These are phyloP conservation scores for Synanthedon andrenaeformis DNA, from an alignment of 2,888 invertebrate genomes.

Conservation along the genomic window DNA sequence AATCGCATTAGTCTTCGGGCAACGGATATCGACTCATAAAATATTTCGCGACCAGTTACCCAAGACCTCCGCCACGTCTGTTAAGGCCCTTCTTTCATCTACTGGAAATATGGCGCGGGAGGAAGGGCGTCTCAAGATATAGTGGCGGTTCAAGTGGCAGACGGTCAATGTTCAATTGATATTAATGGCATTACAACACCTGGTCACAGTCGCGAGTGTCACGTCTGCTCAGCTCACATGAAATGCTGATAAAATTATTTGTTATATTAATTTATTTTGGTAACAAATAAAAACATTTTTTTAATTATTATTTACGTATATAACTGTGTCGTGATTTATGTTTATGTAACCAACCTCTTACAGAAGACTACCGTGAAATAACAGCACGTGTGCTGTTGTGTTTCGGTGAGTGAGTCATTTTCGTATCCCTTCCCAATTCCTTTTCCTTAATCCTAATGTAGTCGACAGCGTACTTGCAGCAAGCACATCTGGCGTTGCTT, in stretches of 20 bases:
- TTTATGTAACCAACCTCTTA: too few relatives aligned
- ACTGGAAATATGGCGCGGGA: slow-evolving; percentile 5
- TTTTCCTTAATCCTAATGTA: too few relatives aligned
- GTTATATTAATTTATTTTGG: neutral
- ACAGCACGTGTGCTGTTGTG: too few relatives aligned
- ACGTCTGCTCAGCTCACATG: slow-evolving; percentile 37
- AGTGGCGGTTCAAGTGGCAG: slow-evolving; percentile 29
- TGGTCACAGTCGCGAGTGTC: slow-evolving; percentile 43
- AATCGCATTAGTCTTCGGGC: slow-evolving; percentile 51
- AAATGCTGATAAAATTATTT: neutral
- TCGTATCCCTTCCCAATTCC: too few relatives aligned
- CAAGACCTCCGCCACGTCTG: slow-evolving; percentile 18
- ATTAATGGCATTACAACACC: slow-evolving; percentile 61
- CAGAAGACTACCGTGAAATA: too few relatives aligned
- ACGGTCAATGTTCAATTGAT: slow-evolving; percentile 64
- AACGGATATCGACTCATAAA: slow-evolving; percentile 54
- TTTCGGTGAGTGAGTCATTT: too few relatives aligned
- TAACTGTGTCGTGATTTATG: too few relatives aligned
- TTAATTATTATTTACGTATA: too few relatives aligned
- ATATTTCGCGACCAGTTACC: slow-evolving; percentile 39
- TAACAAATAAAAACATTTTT: neutral
- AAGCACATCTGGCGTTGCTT: too few relatives aligned
- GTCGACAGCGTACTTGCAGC: too few relatives aligned
- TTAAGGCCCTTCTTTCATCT: slow-evolving; percentile 2
- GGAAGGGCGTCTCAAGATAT: slow-evolving; percentile 24